These are phyloP conservation scores for Criorhina ranunculi DNA, from an alignment of 2,888 invertebrate species.

Conservation along the genomic window DNA sequence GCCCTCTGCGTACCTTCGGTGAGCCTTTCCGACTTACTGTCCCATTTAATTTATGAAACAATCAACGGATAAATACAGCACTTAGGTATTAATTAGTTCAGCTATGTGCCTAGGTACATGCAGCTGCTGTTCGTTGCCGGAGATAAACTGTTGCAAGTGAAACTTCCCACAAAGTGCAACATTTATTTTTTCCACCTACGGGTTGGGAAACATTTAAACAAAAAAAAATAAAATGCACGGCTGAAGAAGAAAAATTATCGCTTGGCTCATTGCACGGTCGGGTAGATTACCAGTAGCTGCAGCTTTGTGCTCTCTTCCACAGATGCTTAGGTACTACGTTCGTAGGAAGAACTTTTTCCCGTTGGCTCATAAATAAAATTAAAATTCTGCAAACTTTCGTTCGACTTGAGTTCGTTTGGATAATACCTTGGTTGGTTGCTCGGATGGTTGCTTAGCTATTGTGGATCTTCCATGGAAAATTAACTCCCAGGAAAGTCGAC, in stretches of 20 bases:
- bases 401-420: slow-evolving; percentile 68
- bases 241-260: slow-evolving; percentile 49
- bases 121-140: slow-evolving; percentile 34
- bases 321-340: slow-evolving; percentile 45
- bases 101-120: slow-evolving; percentile 8
- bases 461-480: slow-evolving; percentile 14
- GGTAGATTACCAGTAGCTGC: slow-evolving; percentile 36
- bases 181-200: slow-evolving; percentile 25
- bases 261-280: slow-evolving; percentile 52
- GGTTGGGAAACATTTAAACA: not conserved
- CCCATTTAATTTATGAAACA: slow-evolving; percentile 9
- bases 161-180: slow-evolving; percentile 20
- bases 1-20: not conserved
- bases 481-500: slow-evolving; percentile 9
- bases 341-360: slow-evolving; percentile 53
- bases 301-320: slow-evolving; percentile 29
- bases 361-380: slow-evolving; percentile 74
- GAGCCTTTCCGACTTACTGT: slow-evolving; percentile 3
- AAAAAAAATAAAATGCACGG: slow-evolving; percentile 23
- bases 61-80: slow-evolving; percentile 29
- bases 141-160: slow-evolving; percentile 23
- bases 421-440: slow-evolving; percentile 54
- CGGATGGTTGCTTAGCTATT: slow-evolving; percentile 21
- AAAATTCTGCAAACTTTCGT: slow-evolving; percentile 73
- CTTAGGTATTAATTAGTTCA: slow-evolving; percentile 56